These are phyloP conservation scores for Zoanthus sociatus DNA, from an alignment of 92 coral and sea anemone genomes.

Conservation along the genomic window DNA sequence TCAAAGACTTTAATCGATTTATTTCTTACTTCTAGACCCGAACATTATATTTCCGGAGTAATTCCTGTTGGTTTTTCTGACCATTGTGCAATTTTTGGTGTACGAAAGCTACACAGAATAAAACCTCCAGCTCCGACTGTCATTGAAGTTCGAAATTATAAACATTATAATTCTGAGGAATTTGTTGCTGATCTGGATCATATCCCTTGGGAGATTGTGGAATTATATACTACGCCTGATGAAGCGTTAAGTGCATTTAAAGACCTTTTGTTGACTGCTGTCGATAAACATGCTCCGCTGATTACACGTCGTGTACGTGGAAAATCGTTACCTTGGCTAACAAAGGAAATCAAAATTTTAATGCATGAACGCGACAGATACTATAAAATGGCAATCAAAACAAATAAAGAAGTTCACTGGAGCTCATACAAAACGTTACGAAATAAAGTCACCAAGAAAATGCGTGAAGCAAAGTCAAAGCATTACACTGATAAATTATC, in stretches of 20 bases:
- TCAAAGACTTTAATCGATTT: background rate
- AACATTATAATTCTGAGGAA: background rate
- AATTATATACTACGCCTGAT: constrained; percentile 24
- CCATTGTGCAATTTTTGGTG: background rate
- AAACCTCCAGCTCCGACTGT: constrained; percentile 11
- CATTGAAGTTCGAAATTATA: background rate
- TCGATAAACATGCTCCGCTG: constrained; percentile 32
- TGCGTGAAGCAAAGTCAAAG: constrained; percentile 27
- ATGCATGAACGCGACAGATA: constrained; percentile 41
- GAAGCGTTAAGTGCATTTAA: constrained; percentile 24
- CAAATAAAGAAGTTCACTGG: constrained; percentile 53
- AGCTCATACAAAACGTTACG: constrained; percentile 50
- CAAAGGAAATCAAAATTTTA: constrained; percentile 20
- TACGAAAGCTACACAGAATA: background rate
- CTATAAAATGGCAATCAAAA: constrained; percentile 30
- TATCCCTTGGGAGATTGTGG: constrained; percentile 27
- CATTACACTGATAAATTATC: background rate
- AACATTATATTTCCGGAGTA: background rate
- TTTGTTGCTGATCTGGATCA: constrained; percentile 9
- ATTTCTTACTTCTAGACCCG: background rate
- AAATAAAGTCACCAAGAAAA: constrained; percentile 26
- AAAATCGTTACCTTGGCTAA: constrained; percentile 6
- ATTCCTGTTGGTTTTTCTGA: background rate
- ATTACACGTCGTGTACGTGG: constrained; percentile 1
- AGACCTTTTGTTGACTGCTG: constrained; percentile 30